Evolutionary conservation across 1,140 invertebrate species (phyloP).

Genomic region (Pantala flavescens): DNA sequence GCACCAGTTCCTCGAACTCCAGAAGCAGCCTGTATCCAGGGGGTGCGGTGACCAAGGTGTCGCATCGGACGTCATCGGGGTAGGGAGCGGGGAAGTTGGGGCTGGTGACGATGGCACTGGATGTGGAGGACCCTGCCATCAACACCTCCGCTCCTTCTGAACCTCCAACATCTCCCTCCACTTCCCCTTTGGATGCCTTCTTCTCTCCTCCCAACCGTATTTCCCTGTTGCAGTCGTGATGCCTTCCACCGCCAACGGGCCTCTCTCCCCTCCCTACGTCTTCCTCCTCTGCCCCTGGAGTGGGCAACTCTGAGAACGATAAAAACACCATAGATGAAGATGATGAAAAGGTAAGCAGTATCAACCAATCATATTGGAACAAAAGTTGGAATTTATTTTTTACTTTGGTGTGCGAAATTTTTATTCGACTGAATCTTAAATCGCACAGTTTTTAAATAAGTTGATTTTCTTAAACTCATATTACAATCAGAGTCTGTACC

Average conservation of each 20-base stretch:
- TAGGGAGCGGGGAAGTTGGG: slow-evolving; percentile 58
- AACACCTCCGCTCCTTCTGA: slow-evolving; percentile 16
- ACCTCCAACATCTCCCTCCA: neutral
- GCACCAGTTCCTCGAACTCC: slow-evolving; percentile 55
- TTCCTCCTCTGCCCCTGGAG: slow-evolving; percentile 32
- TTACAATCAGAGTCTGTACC: no score
- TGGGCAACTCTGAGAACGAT: neutral
- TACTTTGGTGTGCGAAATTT: no score
- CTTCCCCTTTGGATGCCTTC: neutral
- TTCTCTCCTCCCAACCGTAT: slow-evolving; percentile 34
- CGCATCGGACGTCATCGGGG: slow-evolving; percentile 55
- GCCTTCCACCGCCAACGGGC: neutral
- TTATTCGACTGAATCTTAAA: no score
- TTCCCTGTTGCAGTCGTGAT: slow-evolving; percentile 49
- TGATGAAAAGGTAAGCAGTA: no score
- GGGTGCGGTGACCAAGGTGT: slow-evolving; percentile 45
- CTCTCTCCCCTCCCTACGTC: slow-evolving; percentile 22
- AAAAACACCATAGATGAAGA: no score
- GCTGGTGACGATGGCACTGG: slow-evolving; percentile 43
- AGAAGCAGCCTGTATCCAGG: slow-evolving; percentile 46
- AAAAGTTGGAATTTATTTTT: no score
- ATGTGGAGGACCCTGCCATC: neutral
- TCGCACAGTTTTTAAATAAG: no score
- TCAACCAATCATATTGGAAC: no score
- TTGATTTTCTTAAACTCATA: no score